A percentile compares a stretch with the other conserved stretches of the same genome.
Conservation (phyloP, 2,888 invertebrate genomes). For the Gryllus longicercus region DNA sequence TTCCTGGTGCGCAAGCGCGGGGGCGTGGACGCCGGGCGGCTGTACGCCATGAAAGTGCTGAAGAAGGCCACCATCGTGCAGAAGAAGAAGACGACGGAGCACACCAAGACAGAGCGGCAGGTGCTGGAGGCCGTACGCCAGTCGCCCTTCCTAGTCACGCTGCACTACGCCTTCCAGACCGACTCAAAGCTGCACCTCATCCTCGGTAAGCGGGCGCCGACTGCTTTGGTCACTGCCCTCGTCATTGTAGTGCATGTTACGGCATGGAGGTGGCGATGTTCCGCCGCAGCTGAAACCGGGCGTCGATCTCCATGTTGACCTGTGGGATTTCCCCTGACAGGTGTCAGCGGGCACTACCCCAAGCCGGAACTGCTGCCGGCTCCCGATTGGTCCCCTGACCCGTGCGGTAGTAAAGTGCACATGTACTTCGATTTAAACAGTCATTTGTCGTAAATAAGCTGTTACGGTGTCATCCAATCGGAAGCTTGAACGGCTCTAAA, state of each 20-base stretch:
- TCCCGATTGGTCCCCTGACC: too few species aligned
- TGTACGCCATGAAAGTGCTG: constrained; percentile 98
- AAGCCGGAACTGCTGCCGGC: too few species aligned
- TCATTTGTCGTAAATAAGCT: too few species aligned
- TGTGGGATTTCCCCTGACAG: too few species aligned
- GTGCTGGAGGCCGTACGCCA: constrained; percentile 92
- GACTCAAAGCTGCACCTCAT: constrained; percentile 95
- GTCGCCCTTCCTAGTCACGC: constrained; percentile 92
- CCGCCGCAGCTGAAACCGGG: neutral
- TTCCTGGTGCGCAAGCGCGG: constrained; percentile 91
- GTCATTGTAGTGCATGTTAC: neutral
- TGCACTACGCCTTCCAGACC: constrained; percentile 98
- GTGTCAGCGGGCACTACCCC: too few species aligned
- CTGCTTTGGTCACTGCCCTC: neutral
- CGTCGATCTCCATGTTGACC: neutral
- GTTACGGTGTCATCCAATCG: too few species aligned
- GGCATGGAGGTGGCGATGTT: constrained; percentile 33
- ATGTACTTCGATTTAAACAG: too few species aligned
- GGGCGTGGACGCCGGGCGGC: constrained; percentile 78
- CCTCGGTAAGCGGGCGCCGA: constrained; percentile 67
- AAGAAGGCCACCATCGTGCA: constrained; percentile 93
- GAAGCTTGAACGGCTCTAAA: too few species aligned
- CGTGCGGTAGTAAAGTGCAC: too few species aligned
- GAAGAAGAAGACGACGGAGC: constrained; percentile 93
- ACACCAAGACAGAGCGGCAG: constrained; percentile 94